These are phyloP conservation scores for Labroides dimidiatus DNA, from an alignment of 2,797 vertebrate species.

Conservation along the genomic window DNA sequence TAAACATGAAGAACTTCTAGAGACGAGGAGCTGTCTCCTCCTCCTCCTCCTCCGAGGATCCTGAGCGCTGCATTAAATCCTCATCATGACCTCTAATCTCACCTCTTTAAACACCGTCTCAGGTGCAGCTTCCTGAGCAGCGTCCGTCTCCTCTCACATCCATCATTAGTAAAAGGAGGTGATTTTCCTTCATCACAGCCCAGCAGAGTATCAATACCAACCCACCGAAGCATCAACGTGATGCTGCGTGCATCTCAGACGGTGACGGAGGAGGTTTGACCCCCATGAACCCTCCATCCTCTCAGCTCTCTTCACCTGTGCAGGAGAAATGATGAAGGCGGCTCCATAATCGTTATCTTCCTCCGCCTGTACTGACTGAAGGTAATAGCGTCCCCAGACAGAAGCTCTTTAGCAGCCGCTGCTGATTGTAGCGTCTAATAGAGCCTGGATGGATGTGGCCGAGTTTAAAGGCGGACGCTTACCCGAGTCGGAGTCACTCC, in stretches of 20 bases:
- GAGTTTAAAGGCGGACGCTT: slow-evolving; percentile 41
- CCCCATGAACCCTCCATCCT: slow-evolving; percentile 19
- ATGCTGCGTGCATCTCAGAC: slow-evolving; percentile 22
- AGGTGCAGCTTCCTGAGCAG: too few relatives aligned
- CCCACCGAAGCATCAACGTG: slow-evolving; percentile 2
- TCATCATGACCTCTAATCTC: too few relatives aligned
- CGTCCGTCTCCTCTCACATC: not conserved
- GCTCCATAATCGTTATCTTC: slow-evolving; percentile 58
- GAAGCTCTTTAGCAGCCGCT: slow-evolving; percentile 49
- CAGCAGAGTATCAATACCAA: slow-evolving; percentile 40
- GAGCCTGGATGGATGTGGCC: slow-evolving; percentile 48
- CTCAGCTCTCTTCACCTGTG: slow-evolving; percentile 28
- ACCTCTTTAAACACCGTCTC: too few relatives aligned
- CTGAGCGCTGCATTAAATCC: not conserved
- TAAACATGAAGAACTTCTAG: not conserved
- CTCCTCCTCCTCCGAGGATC: not conserved
- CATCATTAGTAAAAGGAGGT: slow-evolving; percentile 29
- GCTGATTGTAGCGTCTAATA: slow-evolving; percentile 50
- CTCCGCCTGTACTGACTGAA: slow-evolving; percentile 43
- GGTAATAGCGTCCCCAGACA: slow-evolving; percentile 62
- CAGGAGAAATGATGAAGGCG: slow-evolving; percentile 45
- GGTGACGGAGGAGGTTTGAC: slow-evolving; percentile 34
- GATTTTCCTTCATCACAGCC: slow-evolving; percentile 25
- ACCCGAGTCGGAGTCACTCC: slow-evolving; percentile 27
- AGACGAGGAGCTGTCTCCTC: not conserved